These are phyloP conservation scores for Formicarius rufipectus DNA, from an alignment of 2,113 vertebrate genomes.

Conservation along the genomic window DNA sequence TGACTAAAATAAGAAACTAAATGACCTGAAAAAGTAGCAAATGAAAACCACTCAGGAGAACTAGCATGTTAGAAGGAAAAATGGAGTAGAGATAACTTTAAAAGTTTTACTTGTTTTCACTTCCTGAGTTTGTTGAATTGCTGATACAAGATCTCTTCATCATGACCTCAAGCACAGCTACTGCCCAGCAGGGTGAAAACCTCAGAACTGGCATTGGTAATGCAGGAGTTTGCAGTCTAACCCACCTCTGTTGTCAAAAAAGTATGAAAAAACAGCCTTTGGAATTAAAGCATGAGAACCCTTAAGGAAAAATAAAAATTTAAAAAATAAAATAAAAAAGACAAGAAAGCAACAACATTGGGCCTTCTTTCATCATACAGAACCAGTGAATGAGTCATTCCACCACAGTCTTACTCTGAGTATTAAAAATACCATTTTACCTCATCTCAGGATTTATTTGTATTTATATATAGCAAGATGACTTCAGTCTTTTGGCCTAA, in stretches of 20 bases:
- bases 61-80: neutral
- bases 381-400: neutral
- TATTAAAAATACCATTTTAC: neutral
- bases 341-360: rapidly evolving
- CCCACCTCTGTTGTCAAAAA: neutral
- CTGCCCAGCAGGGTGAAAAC: neutral
- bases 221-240: neutral
- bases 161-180: neutral
- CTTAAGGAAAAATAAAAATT: too few species aligned
- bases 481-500: neutral
- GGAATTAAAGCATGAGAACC: neutral
- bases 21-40: slow-evolving; percentile 39
- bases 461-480: neutral
- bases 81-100: neutral
- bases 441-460: neutral
- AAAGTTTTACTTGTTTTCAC: neutral
- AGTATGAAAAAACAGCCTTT: neutral
- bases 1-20: slow-evolving; percentile 42
- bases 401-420: neutral
- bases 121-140: neutral
- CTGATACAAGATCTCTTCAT: neutral
- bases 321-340: neutral
- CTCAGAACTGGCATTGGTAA: neutral
- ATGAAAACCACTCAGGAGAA: slow-evolving; percentile 18
- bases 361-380: neutral